Conservation (phyloP, 37 sponge, comb jelly and placozoan species). For the Ianthella basta region DNA sequence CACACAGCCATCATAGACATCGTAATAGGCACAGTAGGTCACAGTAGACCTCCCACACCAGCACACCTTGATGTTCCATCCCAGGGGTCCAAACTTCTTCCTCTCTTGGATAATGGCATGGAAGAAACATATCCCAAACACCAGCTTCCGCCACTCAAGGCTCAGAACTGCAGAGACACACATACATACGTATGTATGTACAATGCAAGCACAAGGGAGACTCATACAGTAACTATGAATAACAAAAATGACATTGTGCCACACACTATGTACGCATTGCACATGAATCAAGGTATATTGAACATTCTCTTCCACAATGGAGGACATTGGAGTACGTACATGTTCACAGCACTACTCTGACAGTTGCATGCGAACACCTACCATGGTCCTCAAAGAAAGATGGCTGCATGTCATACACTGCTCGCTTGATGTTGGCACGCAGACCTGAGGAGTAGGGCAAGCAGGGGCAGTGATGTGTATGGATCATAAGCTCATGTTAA, state of each 20-base stretch:
- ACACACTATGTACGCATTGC: slow-evolving; percentile 7
- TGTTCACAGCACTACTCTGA: not conserved
- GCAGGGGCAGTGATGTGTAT: not conserved
- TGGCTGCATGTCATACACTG: slow-evolving; percentile 88
- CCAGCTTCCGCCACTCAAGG: slow-evolving; percentile 86
- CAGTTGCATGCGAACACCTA: slow-evolving; percentile 9
- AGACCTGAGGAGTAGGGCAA: slow-evolving; percentile 66
- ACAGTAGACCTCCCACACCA: no score
- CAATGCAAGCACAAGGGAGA: not conserved
- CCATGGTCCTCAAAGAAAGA: slow-evolving; percentile 92
- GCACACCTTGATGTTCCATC: slow-evolving; percentile 94
- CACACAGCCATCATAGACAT: not conserved
- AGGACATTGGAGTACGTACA: not conserved
- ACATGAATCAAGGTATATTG: not conserved
- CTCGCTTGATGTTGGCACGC: slow-evolving; percentile 88
- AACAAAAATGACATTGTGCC: not conserved
- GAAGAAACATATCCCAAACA: slow-evolving; percentile 98
- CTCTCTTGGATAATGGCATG: slow-evolving; percentile 98
- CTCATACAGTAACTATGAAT: not conserved
- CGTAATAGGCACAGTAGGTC: no score
- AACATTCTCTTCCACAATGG: not conserved
- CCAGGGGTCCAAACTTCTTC: slow-evolving; percentile 99
- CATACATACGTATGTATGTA: not conserved
- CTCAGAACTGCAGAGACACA: slow-evolving; percentile 55
- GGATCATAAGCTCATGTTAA: not conserved